A percentile compares a stretch with the other conserved stretches of the same genome.
Evolutionary conservation across 2,113 vertebrate genomes (phyloP).

Genomic region (Phaetusa simplex): DNA sequence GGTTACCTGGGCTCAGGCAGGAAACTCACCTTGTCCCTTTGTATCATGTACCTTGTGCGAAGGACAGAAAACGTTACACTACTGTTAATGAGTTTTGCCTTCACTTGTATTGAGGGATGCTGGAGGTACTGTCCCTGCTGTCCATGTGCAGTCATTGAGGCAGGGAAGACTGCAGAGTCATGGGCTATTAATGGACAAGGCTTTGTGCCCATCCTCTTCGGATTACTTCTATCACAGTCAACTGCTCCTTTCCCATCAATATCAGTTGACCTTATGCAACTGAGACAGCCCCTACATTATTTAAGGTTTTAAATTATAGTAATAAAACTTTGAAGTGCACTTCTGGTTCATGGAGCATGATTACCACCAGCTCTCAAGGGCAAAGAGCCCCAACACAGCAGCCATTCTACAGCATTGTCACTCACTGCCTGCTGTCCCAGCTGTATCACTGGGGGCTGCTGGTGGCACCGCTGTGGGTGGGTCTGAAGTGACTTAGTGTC

Average conservation of each 20-base stretch:
- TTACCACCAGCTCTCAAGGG: slow-evolving; percentile 19
- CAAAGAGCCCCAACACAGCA: neutral
- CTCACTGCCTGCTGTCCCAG: neutral
- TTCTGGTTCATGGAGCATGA: slow-evolving; percentile 3
- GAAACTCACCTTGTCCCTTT: neutral
- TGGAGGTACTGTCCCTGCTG: neutral
- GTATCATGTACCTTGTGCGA: neutral
- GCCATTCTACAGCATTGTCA: neutral
- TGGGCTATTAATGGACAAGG: slow-evolving; percentile 4
- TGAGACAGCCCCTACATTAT: neutral
- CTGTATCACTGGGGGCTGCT: accelerated
- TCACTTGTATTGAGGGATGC: neutral
- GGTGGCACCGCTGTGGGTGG: neutral
- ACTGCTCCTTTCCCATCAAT: neutral
- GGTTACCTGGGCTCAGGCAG: neutral
- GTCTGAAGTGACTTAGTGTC: neutral
- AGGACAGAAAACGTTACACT: neutral
- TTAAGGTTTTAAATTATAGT: slow-evolving; percentile 19
- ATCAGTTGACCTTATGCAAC: neutral
- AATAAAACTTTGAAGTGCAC: neutral
- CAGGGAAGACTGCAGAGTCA: neutral
- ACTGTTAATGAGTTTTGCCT: neutral
- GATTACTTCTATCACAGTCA: neutral
- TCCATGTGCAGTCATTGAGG: neutral
- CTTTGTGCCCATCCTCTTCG: neutral